Evolutionary conservation across 2,797 vertebrate species (phyloP).

Genomic region (Onychomys arenicola): DNA sequence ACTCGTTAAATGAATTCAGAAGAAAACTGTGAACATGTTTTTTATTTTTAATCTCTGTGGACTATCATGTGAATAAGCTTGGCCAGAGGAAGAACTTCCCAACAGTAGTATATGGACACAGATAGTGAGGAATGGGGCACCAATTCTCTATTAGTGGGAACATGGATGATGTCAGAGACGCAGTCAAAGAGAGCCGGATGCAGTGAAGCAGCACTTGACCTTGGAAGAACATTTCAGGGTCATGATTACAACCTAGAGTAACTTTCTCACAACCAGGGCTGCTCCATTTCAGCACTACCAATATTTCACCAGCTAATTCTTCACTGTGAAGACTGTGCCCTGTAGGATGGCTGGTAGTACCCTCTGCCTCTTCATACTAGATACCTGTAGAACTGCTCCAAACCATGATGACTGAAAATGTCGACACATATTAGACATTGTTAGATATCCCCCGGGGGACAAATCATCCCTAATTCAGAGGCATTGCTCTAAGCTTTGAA

Average conservation of each 20-base stretch:
- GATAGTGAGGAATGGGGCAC: neutral
- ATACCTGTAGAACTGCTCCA: neutral
- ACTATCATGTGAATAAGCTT: neutral
- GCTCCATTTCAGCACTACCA: neutral
- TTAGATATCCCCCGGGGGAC: neutral
- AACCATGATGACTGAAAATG: neutral
- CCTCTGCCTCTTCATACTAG: neutral
- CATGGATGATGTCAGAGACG: neutral
- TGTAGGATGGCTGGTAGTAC: neutral
- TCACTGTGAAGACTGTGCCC: no score
- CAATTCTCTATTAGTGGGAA: neutral
- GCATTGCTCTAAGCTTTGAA: neutral
- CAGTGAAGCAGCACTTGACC: neutral
- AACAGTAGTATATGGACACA: neutral
- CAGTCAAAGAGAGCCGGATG: neutral
- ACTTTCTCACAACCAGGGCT: neutral
- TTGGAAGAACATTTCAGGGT: neutral
- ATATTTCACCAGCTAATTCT: no score
- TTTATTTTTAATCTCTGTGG: conserved; percentile 17
- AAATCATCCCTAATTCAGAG: neutral
- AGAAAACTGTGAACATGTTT: neutral
- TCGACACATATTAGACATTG: neutral
- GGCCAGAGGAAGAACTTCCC: neutral
- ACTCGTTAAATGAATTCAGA: neutral
- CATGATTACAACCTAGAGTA: neutral